Evolutionary conservation across 2,888 invertebrate species (phyloP).

Genomic region (Acrobasis suavella): DNA sequence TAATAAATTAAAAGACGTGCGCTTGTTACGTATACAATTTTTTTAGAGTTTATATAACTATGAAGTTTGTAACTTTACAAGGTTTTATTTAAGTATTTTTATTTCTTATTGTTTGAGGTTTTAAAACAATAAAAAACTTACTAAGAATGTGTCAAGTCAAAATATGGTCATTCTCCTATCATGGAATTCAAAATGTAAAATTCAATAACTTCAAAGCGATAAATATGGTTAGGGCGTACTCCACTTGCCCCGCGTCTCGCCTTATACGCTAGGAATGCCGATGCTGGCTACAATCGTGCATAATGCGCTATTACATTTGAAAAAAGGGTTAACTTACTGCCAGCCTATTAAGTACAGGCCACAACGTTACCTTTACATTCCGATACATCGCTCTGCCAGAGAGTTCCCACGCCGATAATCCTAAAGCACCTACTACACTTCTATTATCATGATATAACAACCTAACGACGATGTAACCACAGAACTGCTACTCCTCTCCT

Average conservation of each 20-base stretch:
- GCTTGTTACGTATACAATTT: no score
- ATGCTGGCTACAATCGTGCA: background rate
- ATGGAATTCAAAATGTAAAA: background rate
- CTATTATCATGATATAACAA: no score
- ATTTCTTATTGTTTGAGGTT: no score
- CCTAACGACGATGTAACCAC: no score
- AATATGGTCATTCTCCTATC: background rate
- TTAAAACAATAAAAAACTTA: no score
- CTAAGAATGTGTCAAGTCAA: background rate
- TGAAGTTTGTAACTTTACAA: no score
- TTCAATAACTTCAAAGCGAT: slow-evolving; percentile 1
- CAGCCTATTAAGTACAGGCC: slow-evolving; percentile 13
- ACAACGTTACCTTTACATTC: slow-evolving; percentile 20
- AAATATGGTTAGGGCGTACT: slow-evolving; percentile 10
- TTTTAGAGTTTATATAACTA: no score
- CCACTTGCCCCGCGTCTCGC: slow-evolving; percentile 9
- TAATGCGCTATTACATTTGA: slow-evolving; percentile 14
- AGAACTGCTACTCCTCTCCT: no score
- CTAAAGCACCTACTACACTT: slow-evolving; percentile 5
- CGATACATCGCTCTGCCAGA: slow-evolving; percentile 15
- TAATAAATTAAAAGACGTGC: no score
- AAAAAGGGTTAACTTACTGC: slow-evolving; percentile 9
- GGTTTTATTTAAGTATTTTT: no score
- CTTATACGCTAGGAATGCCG: slow-evolving; percentile 16
- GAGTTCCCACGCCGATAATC: slow-evolving; percentile 15